Percentiles rank a stretch among this genome's conserved stretches.
Evolutionary conservation across 2,113 vertebrate species (phyloP).

Genomic region (Meleagris gallopavo): DNA sequence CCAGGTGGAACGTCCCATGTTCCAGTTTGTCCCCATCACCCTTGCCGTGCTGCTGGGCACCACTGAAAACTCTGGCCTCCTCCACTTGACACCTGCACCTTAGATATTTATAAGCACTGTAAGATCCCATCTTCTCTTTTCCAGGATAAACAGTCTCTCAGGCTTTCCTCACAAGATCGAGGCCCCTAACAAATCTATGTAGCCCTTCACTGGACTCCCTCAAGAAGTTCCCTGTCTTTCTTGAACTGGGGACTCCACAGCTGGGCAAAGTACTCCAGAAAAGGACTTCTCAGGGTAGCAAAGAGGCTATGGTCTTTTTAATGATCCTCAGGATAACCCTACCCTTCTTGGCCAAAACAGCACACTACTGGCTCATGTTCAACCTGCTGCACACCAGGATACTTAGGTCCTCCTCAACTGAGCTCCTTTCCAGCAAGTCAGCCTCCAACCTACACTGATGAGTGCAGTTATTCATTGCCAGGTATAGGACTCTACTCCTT

Average conservation of each 20-base stretch:
- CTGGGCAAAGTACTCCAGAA: neutral
- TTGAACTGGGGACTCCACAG: neutral
- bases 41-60: neutral
- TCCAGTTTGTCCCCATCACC: neutral
- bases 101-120: neutral
- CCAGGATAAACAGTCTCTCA: neutral
- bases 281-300: neutral
- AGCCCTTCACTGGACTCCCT: neutral
- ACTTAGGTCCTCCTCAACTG: neutral
- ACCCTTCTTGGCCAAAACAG: neutral
- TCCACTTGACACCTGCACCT: neutral
- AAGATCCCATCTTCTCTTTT: neutral
- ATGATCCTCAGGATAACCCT: neutral
- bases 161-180: neutral
- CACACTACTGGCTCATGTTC: neutral
- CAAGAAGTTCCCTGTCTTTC: neutral
- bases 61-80: neutral
- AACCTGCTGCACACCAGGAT: neutral
- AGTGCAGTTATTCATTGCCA: neutral
- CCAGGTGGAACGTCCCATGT: neutral
- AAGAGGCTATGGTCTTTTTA: neutral
- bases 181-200: neutral
- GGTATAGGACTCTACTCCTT: neutral
- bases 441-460: neutral
- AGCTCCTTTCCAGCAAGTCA: neutral